phyloP scores from a whole-genome alignment of 2,113 vertebrate genomes.

The Odontesthes bonariensis region DNA sequence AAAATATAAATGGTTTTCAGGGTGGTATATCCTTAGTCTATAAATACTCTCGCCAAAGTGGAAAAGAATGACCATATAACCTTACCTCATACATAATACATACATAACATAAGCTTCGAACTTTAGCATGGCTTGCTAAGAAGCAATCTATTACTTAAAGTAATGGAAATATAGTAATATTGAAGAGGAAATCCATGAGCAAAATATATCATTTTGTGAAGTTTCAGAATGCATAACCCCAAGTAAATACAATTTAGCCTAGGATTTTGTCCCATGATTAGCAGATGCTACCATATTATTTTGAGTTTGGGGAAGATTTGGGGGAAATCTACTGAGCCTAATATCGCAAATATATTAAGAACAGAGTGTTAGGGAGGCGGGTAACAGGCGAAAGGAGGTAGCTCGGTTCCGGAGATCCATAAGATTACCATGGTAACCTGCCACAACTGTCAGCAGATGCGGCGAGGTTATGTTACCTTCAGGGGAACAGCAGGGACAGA shows the following conservation, averaged over 20 bases:
- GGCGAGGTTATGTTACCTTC: constrained; percentile 95
- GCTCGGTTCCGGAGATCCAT: constrained; percentile 66
- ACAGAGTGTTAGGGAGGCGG: constrained; percentile 6
- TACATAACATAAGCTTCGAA: neutral
- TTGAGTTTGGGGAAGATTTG: constrained; percentile 4
- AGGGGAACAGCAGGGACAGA: constrained; percentile 99
- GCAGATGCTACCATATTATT: neutral
- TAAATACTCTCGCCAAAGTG: neutral
- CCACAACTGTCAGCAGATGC: constrained; percentile 75
- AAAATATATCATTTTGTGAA: neutral
- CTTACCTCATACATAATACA: neutral
- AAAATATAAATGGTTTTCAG: neutral
- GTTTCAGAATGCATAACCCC: neutral
- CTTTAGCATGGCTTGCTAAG: neutral
- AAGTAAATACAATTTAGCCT: neutral
- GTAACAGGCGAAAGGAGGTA: neutral
- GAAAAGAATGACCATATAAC: neutral
- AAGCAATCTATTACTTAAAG: neutral
- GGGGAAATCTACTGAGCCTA: constrained; percentile 71
- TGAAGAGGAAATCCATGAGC: neutral
- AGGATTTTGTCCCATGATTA: neutral
- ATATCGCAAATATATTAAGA: constrained; percentile 28
- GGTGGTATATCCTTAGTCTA: neutral
- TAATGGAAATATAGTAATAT: too few relatives aligned
- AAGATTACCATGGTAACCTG: constrained; percentile 76